Evolutionary conservation across 2,888 invertebrate species (phyloP).

Genomic region (Seladonia tumulorum): DNA sequence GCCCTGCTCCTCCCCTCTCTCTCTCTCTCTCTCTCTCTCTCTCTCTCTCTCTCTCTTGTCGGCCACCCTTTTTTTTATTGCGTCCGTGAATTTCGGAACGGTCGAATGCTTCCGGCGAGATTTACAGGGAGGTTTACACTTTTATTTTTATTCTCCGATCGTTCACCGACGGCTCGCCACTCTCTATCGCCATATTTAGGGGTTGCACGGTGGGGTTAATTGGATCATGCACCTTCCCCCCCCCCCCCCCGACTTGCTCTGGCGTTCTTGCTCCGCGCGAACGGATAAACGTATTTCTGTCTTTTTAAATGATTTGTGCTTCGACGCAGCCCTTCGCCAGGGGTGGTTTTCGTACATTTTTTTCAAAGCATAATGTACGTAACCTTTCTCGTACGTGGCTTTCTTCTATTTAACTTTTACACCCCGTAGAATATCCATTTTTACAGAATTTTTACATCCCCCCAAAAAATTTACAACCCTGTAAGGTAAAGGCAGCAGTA

Average conservation of each 20-base stretch:
- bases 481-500: too few relatives aligned
- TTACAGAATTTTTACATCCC: too few relatives aligned
- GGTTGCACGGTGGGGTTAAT: not conserved
- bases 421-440: not conserved
- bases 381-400: not conserved
- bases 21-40: not conserved
- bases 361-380: not conserved
- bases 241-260: not conserved
- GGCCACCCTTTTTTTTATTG: not conserved
- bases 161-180: slow-evolving; percentile 11
- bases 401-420: not conserved
- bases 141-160: not conserved
- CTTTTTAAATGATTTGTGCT: not conserved
- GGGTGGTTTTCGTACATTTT: not conserved
- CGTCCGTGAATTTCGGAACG: slow-evolving; percentile 6
- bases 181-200: slow-evolving; percentile 3
- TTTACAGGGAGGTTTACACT: slow-evolving; percentile 27
- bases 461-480: too few relatives aligned
- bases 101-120: slow-evolving; percentile 19
- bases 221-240: not conserved
- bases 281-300: not conserved
- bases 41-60: not conserved
- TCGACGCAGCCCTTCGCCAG: not conserved
- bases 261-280: not conserved
- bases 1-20: not conserved